Evolutionary conservation across 2,888 invertebrate genomes (phyloP), one percentile per base, ranked within the genome.

Genomic region (Latrodectus elegans): DNA sequence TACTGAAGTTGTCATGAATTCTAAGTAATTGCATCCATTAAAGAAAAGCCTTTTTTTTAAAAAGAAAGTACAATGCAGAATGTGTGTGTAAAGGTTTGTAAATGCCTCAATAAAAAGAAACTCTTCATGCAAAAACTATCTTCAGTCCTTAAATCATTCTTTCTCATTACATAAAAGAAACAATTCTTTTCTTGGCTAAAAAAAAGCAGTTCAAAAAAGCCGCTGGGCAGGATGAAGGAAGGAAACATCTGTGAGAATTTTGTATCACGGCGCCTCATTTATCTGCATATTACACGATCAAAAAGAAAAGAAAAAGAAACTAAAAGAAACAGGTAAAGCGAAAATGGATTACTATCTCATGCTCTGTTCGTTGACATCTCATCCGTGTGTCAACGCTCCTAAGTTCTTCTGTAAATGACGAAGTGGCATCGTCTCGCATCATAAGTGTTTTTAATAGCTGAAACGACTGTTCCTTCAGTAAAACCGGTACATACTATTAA

Each of bases 311-410:
- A n/a, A 74, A 72, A 76, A 65, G 10, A 17, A 60, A n/a, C 68
- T 72, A 64, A 51, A 26, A 70, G 51, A 73, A 65, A 65, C 38
- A n/a, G n/a, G 55, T 55, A 81, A 73, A 74, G 74, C 26, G 49
- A 72, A 49, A 52, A 55, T 22, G 49, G 53, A 76, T 64, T 76
- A 84, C 76, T 26, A 84, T 77, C 76, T 64, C 71, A 65, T 77
- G 72, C 65, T 65, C 72, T 77, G 77, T 84, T 84, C 77, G 65
- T 64, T 84, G 84, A 84, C 80, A 72, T 68, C 60, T 26, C 72
- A 84, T 65, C 72, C 72, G 11, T 22, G 77, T 77, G 84, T 84
- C 77, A 84, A 84, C 51, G 84, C 76, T 77, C 77, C 38, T 77
- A 52, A 65, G 53, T 55, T 70, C 71, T 75, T 84, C 76, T 84